A percentile compares a stretch with the other conserved stretches of the same genome.
These are phyloP conservation scores for Sebastes matsubarae DNA, from an alignment of 2,797 vertebrate genomes.

Conservation along the genomic window DNA sequence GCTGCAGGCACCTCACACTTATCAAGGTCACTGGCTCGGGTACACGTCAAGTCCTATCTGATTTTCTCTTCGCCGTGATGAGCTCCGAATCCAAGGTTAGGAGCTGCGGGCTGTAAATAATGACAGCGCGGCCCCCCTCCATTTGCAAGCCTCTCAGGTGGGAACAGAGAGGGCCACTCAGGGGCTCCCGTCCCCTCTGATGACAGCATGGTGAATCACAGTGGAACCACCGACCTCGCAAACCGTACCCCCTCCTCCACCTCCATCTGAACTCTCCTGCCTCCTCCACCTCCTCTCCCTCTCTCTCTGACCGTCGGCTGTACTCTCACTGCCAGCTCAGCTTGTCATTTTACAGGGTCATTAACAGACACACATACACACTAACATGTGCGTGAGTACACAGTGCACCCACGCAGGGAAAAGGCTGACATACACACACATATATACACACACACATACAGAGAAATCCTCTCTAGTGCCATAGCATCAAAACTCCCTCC, in stretches of 20 bases:
- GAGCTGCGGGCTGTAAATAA: slow-evolving; percentile 81
- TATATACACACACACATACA: slow-evolving; percentile 9
- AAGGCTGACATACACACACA: slow-evolving; percentile 48
- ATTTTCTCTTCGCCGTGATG: slow-evolving; percentile 73
- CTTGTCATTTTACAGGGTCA: slow-evolving; percentile 82
- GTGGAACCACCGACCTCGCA: slow-evolving; percentile 46
- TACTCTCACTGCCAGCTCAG: slow-evolving; percentile 78
- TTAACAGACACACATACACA: slow-evolving; percentile 76
- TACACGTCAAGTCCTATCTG: slow-evolving; percentile 81
- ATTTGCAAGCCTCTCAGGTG: slow-evolving; percentile 81
- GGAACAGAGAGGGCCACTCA: slow-evolving; percentile 73
- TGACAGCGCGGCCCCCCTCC: slow-evolving; percentile 74
- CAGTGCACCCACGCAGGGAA: slow-evolving; percentile 66
- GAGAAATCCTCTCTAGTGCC: slow-evolving; percentile 53
- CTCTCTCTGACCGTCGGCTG: slow-evolving; percentile 62
- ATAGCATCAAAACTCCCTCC: slow-evolving; percentile 49
- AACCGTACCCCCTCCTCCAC: slow-evolving; percentile 1
- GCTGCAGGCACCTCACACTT: slow-evolving; percentile 78
- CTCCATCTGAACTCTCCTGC: slow-evolving; percentile 49
- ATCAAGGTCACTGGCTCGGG: slow-evolving; percentile 81
- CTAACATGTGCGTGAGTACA: slow-evolving; percentile 63
- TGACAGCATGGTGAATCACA: slow-evolving; percentile 77
- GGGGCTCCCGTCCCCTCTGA: slow-evolving; percentile 66
- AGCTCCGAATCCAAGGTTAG: slow-evolving; percentile 81
- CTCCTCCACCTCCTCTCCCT: slow-evolving; percentile 48